Percentiles rank a stretch among this genome's conserved stretches.
Evolutionary conservation across 2,113 vertebrate species (phyloP).

Genomic region (Lichenostomus cassidix): DNA sequence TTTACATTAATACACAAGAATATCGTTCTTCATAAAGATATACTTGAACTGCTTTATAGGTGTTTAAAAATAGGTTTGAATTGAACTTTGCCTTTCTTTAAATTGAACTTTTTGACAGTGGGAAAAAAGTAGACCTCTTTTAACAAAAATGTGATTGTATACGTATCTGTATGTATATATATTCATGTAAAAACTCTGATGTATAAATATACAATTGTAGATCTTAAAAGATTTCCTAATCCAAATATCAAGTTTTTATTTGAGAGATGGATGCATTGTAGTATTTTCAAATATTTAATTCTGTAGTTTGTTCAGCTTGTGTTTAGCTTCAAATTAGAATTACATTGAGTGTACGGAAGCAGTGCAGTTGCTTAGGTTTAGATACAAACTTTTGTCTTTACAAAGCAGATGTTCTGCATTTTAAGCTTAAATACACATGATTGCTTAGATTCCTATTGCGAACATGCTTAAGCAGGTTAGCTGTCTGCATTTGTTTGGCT

Average conservation of each 20-base stretch:
- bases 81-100: background rate
- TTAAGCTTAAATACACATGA: background rate
- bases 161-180: background rate
- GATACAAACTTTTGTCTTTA: background rate
- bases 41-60: background rate
- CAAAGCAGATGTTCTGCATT: background rate
- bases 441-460: background rate
- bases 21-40: background rate
- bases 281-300: background rate
- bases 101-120: background rate
- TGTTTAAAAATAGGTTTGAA: background rate
- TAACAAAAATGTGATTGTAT: background rate
- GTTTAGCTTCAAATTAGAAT: background rate
- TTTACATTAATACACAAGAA: background rate
- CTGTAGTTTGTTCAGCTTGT: background rate
- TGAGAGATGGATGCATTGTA: background rate
- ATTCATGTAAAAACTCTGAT: background rate
- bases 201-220: background rate
- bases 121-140: background rate
- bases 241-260: background rate
- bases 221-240: background rate
- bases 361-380: background rate
- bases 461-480: slow-evolving; percentile 18
- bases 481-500: slow-evolving; percentile 2
- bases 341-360: background rate